Base-by-base conservation (phyloP, 2,797 vertebrate species). In the Amblyopsis hoosieri region DNA sequence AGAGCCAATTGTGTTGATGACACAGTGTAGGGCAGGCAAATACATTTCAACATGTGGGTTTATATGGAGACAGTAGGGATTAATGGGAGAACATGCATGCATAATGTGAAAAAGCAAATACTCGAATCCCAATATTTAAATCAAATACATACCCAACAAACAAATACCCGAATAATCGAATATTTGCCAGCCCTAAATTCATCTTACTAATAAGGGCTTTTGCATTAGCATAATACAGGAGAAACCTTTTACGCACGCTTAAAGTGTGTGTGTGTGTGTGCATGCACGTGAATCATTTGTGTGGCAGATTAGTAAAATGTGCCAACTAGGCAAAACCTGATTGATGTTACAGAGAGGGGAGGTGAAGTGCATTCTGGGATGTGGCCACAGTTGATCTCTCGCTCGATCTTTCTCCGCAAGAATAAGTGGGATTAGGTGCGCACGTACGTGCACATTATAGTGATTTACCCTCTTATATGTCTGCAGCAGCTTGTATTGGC, bases 361-460 rank as follows among this genome's bases (percentile, higher is more conserved):
- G 67, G 79, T 78, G 78, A 76, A 73, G 46, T 86, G 85, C 87
- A 87, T 87, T 84, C 79, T 88, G 85, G 89, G 87, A 87, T 78
- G 80, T 82, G 76, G 74, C 78, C 82, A 77, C 78, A 81, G 79
- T 75, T 84, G 78, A 83, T 85, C 77, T 85, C 19, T 55, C 45
- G 1, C 47, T 59, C 53, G 45, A 19, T 51, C 82, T 79, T 80
- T 85, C 82, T 71, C 70, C 42, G 69, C 65, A 78, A 80, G 85
- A 84, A 73, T 84, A 81, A 86, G 82, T 76, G 64, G 67, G 81
- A 88, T 89, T 82, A 87, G 85, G 72, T 61, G 67, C 37, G 60
- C 48, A 60, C 12, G 55, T 61, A 48, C 60, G 60, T 48, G n/a
- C 17, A 33, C 60, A 54, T 69, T 57, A 29, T 12, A 45, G 52